These are phyloP conservation scores for Phania funesta DNA, from an alignment of 2,888 invertebrate species.

Conservation along the genomic window DNA sequence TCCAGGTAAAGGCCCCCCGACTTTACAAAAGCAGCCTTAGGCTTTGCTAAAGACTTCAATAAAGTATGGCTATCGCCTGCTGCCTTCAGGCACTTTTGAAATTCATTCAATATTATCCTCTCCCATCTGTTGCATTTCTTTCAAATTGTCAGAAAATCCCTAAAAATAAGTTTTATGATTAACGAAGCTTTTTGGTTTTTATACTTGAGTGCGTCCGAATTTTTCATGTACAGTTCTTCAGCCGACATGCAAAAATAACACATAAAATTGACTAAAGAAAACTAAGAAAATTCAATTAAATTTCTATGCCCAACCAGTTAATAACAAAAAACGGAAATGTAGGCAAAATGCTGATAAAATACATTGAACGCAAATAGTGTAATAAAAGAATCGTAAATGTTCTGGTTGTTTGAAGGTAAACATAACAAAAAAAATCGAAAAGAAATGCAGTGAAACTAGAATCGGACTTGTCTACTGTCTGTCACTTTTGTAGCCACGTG, in stretches of 20 bases:
- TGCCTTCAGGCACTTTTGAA: too few species aligned
- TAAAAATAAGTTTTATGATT: too few species aligned
- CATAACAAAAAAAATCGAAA: neutral
- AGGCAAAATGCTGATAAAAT: neutral
- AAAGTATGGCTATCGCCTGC: too few species aligned
- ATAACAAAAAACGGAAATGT: constrained; percentile 28
- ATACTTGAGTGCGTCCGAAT: too few species aligned
- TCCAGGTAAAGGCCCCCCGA: too few species aligned
- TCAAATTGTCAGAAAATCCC: too few species aligned
- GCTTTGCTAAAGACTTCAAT: too few species aligned
- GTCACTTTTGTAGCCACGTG: constrained; percentile 66
- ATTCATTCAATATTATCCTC: too few species aligned
- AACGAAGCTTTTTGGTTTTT: too few species aligned
- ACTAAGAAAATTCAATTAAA: constrained; percentile 66
- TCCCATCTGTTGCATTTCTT: too few species aligned
- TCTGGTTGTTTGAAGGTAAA: constrained; percentile 43
- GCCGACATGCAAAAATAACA: neutral
- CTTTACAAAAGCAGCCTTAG: too few species aligned
- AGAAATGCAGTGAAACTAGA: constrained; percentile 39
- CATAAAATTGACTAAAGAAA: constrained; percentile 44
- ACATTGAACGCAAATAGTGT: constrained; percentile 35
- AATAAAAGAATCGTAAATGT: constrained; percentile 32
- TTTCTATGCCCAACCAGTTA: constrained; percentile 62
- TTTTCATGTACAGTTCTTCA: too few species aligned
- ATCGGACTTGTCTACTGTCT: constrained; percentile 66